A percentile compares a stretch with the other conserved stretches of the same genome.
These are phyloP conservation scores for Cheilosia vulpina DNA, from an alignment of 2,888 invertebrate genomes.

Conservation along the genomic window DNA sequence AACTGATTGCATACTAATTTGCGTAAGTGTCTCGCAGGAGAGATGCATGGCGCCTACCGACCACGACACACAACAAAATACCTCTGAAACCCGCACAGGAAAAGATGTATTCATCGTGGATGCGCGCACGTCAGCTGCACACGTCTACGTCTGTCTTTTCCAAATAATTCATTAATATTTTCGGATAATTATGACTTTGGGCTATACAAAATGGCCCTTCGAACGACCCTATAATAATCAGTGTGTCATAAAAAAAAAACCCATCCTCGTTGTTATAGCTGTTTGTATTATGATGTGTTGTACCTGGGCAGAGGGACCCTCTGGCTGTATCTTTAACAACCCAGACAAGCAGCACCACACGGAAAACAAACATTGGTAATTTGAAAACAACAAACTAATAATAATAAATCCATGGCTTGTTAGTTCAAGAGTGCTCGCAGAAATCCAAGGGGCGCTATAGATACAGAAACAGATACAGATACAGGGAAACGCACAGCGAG, in stretches of 20 bases:
- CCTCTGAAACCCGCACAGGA: conserved; percentile 6
- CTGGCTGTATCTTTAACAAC: conserved; percentile 40
- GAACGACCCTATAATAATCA: conserved; percentile 73
- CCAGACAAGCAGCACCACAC: conserved; percentile 35
- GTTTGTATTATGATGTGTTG: conserved; percentile 10
- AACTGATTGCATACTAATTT: conserved; percentile 75
- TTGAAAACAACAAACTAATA: conserved; percentile 73
- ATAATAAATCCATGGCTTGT: conserved; percentile 72
- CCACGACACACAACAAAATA: conserved; percentile 39
- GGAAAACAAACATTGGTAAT: conserved; percentile 75
- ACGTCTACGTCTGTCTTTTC: conserved; percentile 50
- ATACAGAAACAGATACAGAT: not conserved
- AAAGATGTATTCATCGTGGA: conserved; percentile 55
- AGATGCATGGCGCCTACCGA: conserved; percentile 65
- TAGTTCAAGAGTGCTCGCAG: conserved; percentile 47
- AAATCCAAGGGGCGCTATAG: conserved; percentile 4
- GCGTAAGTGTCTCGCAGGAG: conserved; percentile 68
- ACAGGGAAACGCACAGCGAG: not conserved
- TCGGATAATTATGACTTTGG: conserved; percentile 74
- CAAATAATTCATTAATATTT: conserved; percentile 75
- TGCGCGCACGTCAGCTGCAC: conserved; percentile 72
- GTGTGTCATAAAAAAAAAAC: conserved; percentile 67
- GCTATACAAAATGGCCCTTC: conserved; percentile 68
- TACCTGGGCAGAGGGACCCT: conserved; percentile 27
- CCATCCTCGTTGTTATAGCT: conserved; percentile 24